phyloP scores from a whole-genome alignment of 2,113 vertebrate genomes.

The Blennius ocellaris region DNA sequence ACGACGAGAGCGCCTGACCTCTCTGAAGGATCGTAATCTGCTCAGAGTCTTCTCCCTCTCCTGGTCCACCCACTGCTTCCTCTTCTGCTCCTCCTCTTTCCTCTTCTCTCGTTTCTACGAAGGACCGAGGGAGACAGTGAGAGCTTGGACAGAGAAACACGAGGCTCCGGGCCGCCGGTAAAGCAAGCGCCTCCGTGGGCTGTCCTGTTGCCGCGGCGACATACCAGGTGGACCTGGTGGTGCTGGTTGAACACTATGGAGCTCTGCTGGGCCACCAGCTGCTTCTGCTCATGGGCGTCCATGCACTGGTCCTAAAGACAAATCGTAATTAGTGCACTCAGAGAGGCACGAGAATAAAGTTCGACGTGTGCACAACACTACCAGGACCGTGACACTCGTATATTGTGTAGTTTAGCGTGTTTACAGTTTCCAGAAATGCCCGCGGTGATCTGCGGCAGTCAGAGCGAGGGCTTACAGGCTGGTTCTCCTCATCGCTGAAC shows the following conservation, averaged over 20 bases:
- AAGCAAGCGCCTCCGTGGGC: slow-evolving; percentile 9
- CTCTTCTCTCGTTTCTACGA: slow-evolving; percentile 91
- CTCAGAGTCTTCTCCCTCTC: slow-evolving; percentile 94
- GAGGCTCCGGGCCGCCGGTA: neutral
- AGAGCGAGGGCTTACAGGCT: no score
- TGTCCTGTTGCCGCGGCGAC: slow-evolving; percentile 70
- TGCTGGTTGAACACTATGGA: slow-evolving; percentile 84
- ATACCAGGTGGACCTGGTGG: slow-evolving; percentile 90
- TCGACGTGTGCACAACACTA: neutral
- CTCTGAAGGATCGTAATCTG: slow-evolving; percentile 90
- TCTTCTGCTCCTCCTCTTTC: slow-evolving; percentile 91
- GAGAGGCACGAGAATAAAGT: neutral
- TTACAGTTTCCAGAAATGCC: no score
- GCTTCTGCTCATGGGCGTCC: slow-evolving; percentile 84
- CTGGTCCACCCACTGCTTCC: slow-evolving; percentile 90
- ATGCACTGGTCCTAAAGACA: slow-evolving; percentile 89
- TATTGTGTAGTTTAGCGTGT: neutral
- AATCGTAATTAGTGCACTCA: neutral
- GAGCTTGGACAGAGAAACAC: neutral
- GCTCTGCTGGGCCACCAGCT: slow-evolving; percentile 80
- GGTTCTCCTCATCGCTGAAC: no score
- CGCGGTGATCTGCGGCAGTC: no score
- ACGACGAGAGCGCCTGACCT: slow-evolving; percentile 80
- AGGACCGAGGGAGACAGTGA: slow-evolving; percentile 68
- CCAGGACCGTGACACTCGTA: neutral